These are phyloP conservation scores for Brotula barbata DNA, from an alignment of 2,797 vertebrate genomes.

Conservation along the genomic window DNA sequence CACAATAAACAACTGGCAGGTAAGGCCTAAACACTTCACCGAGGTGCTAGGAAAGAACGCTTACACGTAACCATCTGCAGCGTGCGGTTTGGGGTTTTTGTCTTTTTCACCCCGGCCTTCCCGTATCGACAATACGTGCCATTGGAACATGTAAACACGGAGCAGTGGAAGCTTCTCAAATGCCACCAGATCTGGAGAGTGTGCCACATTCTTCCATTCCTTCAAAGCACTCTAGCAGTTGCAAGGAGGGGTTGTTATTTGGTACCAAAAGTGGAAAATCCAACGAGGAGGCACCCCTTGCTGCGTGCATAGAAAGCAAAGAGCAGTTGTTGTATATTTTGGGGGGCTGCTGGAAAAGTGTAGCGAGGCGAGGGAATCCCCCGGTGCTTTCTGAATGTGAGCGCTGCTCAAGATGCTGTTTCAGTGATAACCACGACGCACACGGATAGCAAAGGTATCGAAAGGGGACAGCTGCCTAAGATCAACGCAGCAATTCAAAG, in stretches of 20 bases:
- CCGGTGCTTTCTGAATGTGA: conserved; percentile 27
- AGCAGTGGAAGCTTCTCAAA: conserved; percentile 53
- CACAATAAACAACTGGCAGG: conserved; percentile 62
- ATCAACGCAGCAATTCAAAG: neutral
- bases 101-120: conserved; percentile 26
- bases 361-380: conserved; percentile 44
- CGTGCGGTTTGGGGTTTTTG: conserved; percentile 2
- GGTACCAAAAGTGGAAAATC: conserved; percentile 69
- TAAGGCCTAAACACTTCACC: conserved; percentile 55
- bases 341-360: conserved; percentile 42
- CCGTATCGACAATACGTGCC: conserved; percentile 44
- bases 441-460: conserved; percentile 13
- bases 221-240: conserved; percentile 37
- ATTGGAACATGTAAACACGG: conserved; percentile 58
- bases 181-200: conserved; percentile 57
- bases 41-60: conserved; percentile 64
- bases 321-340: conserved; percentile 50
- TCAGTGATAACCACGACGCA: conserved; percentile 24
- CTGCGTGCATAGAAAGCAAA: conserved; percentile 51
- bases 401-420: conserved; percentile 25
- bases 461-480: neutral
- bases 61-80: conserved; percentile 58
- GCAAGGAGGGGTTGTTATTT: conserved; percentile 55
- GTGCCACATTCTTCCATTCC: conserved; percentile 48
- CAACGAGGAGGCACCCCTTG: conserved; percentile 61